Conservation (phyloP, 2,113 vertebrate genomes). For the Benthochromis sp. region DNA sequence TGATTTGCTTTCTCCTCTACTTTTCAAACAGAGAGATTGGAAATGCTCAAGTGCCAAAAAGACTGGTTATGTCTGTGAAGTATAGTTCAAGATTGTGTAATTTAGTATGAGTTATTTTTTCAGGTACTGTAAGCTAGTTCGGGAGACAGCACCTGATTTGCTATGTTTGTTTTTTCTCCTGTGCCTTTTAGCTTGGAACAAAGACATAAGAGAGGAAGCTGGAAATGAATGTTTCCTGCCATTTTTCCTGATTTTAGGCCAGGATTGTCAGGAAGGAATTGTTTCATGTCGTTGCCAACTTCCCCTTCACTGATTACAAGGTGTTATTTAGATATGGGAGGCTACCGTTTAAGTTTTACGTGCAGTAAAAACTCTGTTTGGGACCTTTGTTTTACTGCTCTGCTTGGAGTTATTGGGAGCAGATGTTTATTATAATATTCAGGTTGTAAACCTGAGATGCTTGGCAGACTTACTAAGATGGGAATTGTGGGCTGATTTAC, state of each 20-base stretch:
- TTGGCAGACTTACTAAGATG: background rate
- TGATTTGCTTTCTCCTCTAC: background rate
- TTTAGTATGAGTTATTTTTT: background rate
- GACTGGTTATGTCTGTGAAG: background rate
- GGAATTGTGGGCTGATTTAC: slow-evolving; percentile 2
- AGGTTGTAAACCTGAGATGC: slow-evolving; percentile 7
- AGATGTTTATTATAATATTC: slow-evolving; percentile 19
- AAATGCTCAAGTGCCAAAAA: background rate
- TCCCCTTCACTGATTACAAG: background rate
- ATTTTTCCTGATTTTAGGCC: background rate
- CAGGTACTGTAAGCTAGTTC: background rate
- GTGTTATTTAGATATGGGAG: background rate
- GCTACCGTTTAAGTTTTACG: slow-evolving; percentile 1
- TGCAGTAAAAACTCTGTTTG: background rate
- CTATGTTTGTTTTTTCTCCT: background rate
- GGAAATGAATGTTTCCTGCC: slow-evolving; percentile 3
- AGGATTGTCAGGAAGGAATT: background rate
- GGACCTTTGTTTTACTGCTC: background rate
- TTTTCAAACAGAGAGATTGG: background rate
- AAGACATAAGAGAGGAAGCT: background rate
- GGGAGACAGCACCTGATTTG: background rate
- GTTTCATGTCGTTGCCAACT: background rate
- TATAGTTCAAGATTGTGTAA: background rate
- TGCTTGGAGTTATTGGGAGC: slow-evolving; percentile 5
- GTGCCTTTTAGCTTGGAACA: background rate